Base-by-base conservation (phyloP, 2,888 invertebrate species). In the Tenthredo livida region DNA sequence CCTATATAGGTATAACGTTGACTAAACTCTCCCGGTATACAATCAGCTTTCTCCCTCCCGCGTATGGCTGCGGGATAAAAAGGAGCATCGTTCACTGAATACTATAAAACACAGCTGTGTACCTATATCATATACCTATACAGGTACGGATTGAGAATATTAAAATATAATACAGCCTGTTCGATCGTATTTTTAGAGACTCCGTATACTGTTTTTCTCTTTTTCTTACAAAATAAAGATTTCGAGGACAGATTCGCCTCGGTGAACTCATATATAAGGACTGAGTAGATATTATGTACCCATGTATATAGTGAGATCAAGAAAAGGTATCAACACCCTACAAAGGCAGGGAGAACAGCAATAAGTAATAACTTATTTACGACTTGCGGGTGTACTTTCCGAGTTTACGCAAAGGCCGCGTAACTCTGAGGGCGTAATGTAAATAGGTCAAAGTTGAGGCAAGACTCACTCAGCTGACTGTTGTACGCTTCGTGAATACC, bases 341-440 rank as follows among this genome's bases (percentile, higher is more conserved):
- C 47, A 50, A 50, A 77, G 50, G 77, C 50, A 50, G 33, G 54
- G 54, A 54, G 77, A 50, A 77, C 29, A 54, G 77, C 54, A 50
- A 50, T 77, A 77, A 77, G 80, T 80, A 80, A 40, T 80, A 80
- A 80, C 80, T 61, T 61, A 80, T 80, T 80, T 80, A 80, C 80
- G 61, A 80, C 61, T n/a, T 3, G 25, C 25, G 58, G 61, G 25
- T 25, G 21, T 29, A 40, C 37, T 65, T 61, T 80, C 61, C 21
- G 21, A 65, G 61, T 65, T 80, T 43, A 40, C 61, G 80, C 58
- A 21, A 61, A 80, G 21, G 33, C 61, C 33, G 58, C 29, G 54
- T 33, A 37, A 50, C 47, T 77, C 75, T 50, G 75, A 33, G 54
- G 15, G 77, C 29, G 50, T 77, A 73, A 73, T 73, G 25, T 73